Conservation (phyloP, 2,797 vertebrate genomes). For the Tauraco hartlaubi region DNA sequence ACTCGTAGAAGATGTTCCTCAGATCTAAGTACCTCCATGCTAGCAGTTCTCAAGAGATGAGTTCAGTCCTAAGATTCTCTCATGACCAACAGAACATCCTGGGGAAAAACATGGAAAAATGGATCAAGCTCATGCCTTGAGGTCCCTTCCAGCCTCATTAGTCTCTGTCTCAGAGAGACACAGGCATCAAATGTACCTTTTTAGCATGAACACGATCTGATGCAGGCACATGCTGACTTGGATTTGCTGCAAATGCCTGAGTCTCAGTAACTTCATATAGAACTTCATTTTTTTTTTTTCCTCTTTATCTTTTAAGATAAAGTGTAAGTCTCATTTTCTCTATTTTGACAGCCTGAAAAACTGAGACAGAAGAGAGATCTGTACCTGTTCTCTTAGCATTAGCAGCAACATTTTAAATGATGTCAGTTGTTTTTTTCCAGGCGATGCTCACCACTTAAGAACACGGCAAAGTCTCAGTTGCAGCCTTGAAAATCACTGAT, state of each 20-base stretch:
- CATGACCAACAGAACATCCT: background rate
- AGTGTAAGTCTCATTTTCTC: background rate
- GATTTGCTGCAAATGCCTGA: background rate
- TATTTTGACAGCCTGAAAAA: background rate
- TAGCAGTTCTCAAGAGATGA: background rate
- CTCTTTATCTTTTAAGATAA: background rate
- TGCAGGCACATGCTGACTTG: no score
- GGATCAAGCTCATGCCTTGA: background rate
- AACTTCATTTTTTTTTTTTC: accelerated
- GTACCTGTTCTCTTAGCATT: background rate
- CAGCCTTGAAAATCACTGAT: background rate
- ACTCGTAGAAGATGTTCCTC: background rate
- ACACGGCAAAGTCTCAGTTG: background rate
- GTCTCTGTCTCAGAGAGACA: background rate
- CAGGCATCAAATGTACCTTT: background rate
- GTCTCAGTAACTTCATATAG: background rate
- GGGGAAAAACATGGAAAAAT: background rate
- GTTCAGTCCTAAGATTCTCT: background rate
- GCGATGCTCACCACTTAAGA: background rate
- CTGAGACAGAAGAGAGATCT: background rate
- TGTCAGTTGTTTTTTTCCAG: background rate
- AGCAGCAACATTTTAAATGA: background rate
- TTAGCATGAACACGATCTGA: no score
- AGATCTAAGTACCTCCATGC: background rate
- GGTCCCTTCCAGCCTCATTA: background rate